These are phyloP conservation scores for Graphium colonna DNA, from an alignment of 2,888 invertebrate species.

Conservation along the genomic window DNA sequence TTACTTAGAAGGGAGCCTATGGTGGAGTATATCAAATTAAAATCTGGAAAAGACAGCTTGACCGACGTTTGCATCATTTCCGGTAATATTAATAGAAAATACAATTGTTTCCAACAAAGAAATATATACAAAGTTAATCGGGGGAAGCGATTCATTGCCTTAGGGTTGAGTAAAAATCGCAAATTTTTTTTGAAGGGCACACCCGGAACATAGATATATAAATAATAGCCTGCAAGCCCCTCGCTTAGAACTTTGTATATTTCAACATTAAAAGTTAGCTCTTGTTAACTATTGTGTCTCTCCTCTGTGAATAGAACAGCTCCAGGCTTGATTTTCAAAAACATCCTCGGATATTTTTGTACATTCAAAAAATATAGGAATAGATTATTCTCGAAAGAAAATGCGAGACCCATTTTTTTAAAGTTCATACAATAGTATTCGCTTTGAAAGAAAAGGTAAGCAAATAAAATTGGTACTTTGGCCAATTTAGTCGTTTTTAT, in stretches of 20 bases:
- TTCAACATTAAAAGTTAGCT: too few species aligned
- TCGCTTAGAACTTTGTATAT: too few species aligned
- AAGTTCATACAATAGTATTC: neutral
- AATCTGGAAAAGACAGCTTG: constrained; percentile 20
- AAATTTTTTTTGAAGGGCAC: too few species aligned
- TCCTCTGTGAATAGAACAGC: neutral
- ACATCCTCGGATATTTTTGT: neutral
- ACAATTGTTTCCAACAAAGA: too few species aligned
- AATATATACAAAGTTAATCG: neutral
- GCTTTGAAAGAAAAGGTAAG: neutral
- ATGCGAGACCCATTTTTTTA: neutral
- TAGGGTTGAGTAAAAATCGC: too few species aligned
- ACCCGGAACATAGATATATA: neutral
- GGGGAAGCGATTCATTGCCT: neutral
- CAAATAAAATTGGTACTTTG: neutral
- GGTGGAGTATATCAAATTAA: constrained; percentile 15
- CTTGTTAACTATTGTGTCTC: neutral
- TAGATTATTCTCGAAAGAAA: neutral
- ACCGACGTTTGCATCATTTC: constrained; percentile 16
- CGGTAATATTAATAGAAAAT: neutral
- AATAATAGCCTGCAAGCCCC: too few species aligned
- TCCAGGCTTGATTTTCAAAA: neutral
- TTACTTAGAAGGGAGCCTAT: constrained; percentile 26
- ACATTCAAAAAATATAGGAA: neutral
- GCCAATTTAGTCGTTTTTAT: neutral